Evolutionary conservation across 2,113 vertebrate species (phyloP).

Genomic region (Ivindomyrus marchei): DNA sequence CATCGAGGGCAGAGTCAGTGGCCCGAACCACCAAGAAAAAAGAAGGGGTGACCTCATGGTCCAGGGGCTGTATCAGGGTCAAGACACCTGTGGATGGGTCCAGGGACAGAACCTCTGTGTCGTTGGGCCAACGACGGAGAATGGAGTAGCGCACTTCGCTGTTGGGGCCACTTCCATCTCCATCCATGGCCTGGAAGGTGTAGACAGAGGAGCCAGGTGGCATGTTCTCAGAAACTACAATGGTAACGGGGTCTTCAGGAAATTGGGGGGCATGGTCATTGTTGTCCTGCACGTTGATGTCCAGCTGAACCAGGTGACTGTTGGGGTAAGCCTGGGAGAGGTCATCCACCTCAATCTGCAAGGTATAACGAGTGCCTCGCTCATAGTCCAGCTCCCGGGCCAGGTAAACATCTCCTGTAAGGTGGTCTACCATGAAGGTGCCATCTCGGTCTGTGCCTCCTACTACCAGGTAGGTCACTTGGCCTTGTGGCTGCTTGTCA

Average conservation of each 20-base stretch:
- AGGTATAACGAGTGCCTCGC: conserved; percentile 63
- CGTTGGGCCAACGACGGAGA: conserved; percentile 64
- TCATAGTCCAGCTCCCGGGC: conserved; percentile 86
- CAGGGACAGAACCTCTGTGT: conserved; percentile 58
- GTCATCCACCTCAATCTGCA: conserved; percentile 76
- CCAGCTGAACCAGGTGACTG: conserved; percentile 74
- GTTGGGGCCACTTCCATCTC: conserved; percentile 85
- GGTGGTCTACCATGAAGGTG: conserved; percentile 80
- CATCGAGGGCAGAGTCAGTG: conserved; percentile 70
- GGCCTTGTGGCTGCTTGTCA: conserved; percentile 49
- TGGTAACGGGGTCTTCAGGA: conserved; percentile 80
- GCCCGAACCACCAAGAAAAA: conserved; percentile 81
- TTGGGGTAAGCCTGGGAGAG: conserved; percentile 66
- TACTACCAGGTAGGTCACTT: conserved; percentile 78
- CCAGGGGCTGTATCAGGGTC: conserved; percentile 64
- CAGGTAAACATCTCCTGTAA: conserved; percentile 77
- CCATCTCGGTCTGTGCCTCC: conserved; percentile 75
- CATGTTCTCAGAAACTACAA: conserved; percentile 77
- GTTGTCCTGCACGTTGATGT: conserved; percentile 80
- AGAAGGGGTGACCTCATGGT: conserved; percentile 71
- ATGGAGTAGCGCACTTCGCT: conserved; percentile 82
- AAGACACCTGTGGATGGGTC: conserved; percentile 75
- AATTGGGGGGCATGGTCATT: conserved; percentile 87
- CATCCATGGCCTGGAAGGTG: conserved; percentile 81
- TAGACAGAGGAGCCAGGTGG: conserved; percentile 68